Conservation (phyloP, 2,888 invertebrate species). For the Pristionchus entomophagus region DNA sequence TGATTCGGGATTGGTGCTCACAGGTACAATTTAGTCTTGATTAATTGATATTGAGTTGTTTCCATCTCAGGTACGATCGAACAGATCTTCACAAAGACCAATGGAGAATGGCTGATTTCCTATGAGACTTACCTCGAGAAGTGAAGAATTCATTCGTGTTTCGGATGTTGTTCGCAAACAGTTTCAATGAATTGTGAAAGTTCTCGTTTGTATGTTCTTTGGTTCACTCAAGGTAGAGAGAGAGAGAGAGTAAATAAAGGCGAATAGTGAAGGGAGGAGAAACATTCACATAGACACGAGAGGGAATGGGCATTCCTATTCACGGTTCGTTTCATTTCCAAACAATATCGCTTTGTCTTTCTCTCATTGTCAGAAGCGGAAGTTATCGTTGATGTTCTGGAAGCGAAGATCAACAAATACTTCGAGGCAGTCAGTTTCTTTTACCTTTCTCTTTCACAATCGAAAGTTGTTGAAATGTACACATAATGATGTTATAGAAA, state of each 20-base stretch:
- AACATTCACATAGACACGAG: neutral
- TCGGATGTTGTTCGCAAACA: neutral
- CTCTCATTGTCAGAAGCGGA: neutral
- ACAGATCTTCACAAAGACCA: slow-evolving; percentile 6
- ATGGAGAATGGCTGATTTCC: neutral
- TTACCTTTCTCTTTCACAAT: neutral
- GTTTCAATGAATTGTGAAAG: too few relatives aligned
- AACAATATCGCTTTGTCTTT: too few relatives aligned
- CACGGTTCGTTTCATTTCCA: slow-evolving; percentile 22
- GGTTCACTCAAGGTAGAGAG: neutral
- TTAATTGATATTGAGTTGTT: neutral
- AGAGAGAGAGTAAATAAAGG: neutral
- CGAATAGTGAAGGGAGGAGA: neutral
- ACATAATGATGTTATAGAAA: neutral
- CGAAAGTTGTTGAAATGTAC: neutral
- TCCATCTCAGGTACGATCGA: neutral
- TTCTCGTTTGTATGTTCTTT: neutral
- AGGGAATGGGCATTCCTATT: neutral
- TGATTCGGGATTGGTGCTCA: neutral
- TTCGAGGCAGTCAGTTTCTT: slow-evolving; percentile 1
- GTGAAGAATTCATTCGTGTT: too few relatives aligned
- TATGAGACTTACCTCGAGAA: neutral
- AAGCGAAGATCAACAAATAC: slow-evolving; percentile 39
- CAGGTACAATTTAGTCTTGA: neutral
- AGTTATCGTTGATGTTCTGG: slow-evolving; percentile 32